Evolutionary conservation across 2,113 vertebrate genomes (phyloP).

Genomic region (Piprites chloris): DNA sequence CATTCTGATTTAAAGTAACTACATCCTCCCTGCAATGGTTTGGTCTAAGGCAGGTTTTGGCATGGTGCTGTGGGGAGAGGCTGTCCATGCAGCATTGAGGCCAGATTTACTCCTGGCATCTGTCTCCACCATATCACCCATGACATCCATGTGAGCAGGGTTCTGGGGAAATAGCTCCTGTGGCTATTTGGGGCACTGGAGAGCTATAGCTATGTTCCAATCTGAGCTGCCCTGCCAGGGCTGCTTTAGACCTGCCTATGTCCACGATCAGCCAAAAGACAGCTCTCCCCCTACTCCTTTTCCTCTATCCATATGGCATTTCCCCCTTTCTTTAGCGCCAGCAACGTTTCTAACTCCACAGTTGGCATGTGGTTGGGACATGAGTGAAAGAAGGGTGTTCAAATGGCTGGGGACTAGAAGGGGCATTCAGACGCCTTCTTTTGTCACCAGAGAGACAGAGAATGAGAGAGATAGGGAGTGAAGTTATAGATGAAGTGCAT

Average conservation of each 20-base stretch:
- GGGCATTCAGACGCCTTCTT: background rate
- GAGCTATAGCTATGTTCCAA: background rate
- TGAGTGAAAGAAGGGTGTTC: background rate
- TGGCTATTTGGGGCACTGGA: background rate
- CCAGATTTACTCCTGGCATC: background rate
- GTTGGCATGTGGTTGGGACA: background rate
- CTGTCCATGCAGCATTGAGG: background rate
- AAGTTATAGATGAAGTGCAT: background rate
- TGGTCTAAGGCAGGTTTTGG: background rate
- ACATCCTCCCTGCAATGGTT: background rate
- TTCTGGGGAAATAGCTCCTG: background rate
- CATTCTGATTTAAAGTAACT: background rate
- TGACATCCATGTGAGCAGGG: fast-evolving
- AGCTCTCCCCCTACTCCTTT: background rate
- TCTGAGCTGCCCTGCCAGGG: background rate
- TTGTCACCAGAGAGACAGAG: background rate
- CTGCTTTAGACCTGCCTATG: background rate
- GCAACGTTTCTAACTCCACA: background rate
- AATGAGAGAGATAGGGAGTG: background rate
- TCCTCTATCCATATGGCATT: background rate
- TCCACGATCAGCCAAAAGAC: background rate
- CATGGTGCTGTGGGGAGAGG: background rate
- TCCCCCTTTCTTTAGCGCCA: background rate
- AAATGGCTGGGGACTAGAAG: background rate
- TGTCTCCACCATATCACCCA: fast-evolving